Evolutionary conservation across 2,888 invertebrate species (phyloP).

Genomic region (Dorcus hopei): DNA sequence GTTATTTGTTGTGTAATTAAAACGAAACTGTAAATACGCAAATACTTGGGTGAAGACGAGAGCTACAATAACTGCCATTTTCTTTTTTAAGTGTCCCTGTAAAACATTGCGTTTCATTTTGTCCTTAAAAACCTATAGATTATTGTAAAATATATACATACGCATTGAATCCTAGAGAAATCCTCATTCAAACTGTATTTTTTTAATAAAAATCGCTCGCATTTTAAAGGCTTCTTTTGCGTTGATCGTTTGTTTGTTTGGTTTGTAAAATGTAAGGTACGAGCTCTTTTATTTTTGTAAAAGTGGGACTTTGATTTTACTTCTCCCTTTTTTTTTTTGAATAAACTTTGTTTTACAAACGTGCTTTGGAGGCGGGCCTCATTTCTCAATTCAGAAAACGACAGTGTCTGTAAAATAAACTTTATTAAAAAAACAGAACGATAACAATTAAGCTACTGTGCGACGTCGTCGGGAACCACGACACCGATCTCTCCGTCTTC

Average conservation of each 20-base stretch:
- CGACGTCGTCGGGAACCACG: neutral
- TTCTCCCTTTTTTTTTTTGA: neutral
- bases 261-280: neutral
- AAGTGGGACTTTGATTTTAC: neutral
- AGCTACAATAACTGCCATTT: too few relatives aligned
- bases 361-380: neutral
- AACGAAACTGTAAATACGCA: too few relatives aligned
- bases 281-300: neutral
- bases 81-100: too few relatives aligned
- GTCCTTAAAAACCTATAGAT: too few relatives aligned
- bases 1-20: too few relatives aligned
- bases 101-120: too few relatives aligned
- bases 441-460: neutral
- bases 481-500: slow-evolving; percentile 7
- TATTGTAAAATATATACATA: too few relatives aligned
- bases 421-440: neutral
- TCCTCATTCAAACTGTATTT: too few relatives aligned
- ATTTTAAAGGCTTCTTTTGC: neutral
- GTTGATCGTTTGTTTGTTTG: neutral
- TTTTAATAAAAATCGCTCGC: neutral
- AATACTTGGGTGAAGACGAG: too few relatives aligned
- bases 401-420: neutral
- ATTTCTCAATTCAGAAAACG: neutral
- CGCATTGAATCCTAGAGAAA: too few relatives aligned
- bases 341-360: neutral